Base-by-base conservation (phyloP, 1,140 invertebrate genomes). In the Araneus ventricosus region DNA sequence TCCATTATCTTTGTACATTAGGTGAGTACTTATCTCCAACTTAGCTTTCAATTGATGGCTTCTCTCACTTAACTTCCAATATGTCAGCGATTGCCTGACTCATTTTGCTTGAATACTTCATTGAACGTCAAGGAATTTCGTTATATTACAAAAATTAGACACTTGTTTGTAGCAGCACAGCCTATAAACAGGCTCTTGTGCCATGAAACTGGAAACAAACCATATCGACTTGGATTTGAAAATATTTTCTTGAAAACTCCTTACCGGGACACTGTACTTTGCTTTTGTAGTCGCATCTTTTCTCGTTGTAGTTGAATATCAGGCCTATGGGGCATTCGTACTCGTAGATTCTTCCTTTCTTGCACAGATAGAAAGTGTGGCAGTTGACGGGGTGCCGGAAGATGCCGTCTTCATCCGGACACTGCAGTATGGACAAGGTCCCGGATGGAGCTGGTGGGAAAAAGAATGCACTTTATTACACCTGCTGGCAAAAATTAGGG, bases 341-440 rank as follows among this genome's bases (percentile, higher is more conserved):
- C 7, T 70, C n/a, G 63, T 92, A 92, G 1, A 57, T n/a, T n/a
- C 90, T n/a, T 6, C 82, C 61, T 24, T n/a, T 6, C 6, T 30
- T 63, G n/a, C 90, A 92, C 8, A 87, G 67, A 27, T 70, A 93
- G 84, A 92, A 92, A 0, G 61, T 87, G 24, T 70, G 27, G 52
- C 91, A 93, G 17, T 88, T 63, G 8, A 39, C 79, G 22, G 91
- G 91, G 45, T 93, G 91, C 7, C 91, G 84, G 39, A 93, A 93
- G 5, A 93, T 2, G 6, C 91, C 91, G 7, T 75, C 59, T 2
- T 52, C 63, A 22, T 75, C 63, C 0, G 91, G 91, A 24, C 91
- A 93, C 0, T 8, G 37, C 2, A 93, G 61, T 2, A 87, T 30
- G 8, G 91, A 79, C 20, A 87, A 24, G 0, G 39, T 93, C 0